phyloP scores from a whole-genome alignment of 2,797 vertebrate species.

The Podargus strigoides region DNA sequence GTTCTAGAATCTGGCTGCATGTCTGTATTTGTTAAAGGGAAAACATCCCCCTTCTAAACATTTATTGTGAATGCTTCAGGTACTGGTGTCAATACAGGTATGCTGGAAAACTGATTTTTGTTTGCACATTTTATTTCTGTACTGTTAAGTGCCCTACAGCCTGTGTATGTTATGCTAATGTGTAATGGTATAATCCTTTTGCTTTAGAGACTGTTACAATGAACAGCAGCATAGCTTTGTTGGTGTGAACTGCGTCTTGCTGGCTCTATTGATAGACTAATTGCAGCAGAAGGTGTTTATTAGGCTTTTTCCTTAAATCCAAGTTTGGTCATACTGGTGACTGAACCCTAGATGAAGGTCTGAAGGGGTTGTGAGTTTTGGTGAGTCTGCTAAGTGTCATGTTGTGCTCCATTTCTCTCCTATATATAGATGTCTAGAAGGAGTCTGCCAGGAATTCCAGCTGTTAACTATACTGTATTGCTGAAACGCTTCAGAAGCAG shows the following conservation, averaged over 20 bases:
- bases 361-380: neutral
- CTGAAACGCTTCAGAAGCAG: neutral
- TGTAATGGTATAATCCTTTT: neutral
- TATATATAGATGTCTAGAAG: neutral
- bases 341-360: neutral
- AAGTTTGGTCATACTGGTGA: neutral
- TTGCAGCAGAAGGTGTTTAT: neutral
- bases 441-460: neutral
- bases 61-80: neutral
- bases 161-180: neutral
- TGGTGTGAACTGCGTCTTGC: neutral
- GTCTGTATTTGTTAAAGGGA: neutral
- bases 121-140: neutral
- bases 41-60: neutral
- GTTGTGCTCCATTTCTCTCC: neutral
- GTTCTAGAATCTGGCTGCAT: neutral
- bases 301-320: neutral
- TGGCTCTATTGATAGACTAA: neutral
- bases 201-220: neutral
- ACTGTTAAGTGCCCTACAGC: neutral
- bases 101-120: neutral
- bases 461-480: neutral
- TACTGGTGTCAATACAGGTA: neutral
- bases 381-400: neutral
- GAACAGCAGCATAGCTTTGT: neutral